Percentiles rank a stretch among this genome's conserved stretches.
phyloP scores from a whole-genome alignment of 92 coral and sea anemone species.

The Siderastrea radians region DNA sequence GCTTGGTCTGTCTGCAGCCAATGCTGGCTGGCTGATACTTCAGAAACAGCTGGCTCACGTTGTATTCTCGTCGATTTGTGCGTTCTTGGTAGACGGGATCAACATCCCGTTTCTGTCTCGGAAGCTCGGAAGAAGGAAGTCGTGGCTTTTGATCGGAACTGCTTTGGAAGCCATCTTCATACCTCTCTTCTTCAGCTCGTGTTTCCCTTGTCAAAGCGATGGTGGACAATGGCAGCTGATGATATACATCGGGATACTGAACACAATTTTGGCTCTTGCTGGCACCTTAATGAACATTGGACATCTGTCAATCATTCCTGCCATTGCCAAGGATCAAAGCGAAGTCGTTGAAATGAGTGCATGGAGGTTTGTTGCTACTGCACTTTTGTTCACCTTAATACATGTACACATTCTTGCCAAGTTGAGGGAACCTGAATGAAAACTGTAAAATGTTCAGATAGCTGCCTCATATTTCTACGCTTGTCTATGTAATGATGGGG shows the following conservation, averaged over 20 bases:
- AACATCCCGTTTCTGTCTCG: not conserved
- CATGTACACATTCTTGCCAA: too few species aligned
- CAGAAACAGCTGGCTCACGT: not conserved
- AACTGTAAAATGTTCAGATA: not conserved
- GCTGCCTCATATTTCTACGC: too few species aligned
- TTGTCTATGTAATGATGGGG: too few species aligned
- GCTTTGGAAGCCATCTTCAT: not conserved
- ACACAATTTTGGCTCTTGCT: not conserved
- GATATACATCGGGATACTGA: not conserved
- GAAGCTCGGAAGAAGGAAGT: not conserved
- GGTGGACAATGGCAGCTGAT: not conserved
- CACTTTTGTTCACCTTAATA: too few species aligned
- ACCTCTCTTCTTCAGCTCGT: not conserved
- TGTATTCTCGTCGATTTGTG: not conserved
- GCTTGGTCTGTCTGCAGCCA: slow-evolving; percentile 3
- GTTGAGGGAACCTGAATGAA: not conserved
- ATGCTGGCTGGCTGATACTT: slow-evolving; percentile 2
- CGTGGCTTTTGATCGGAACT: not conserved
- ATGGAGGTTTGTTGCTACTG: not conserved
- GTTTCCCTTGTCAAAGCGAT: not conserved
- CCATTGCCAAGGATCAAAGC: too few species aligned
- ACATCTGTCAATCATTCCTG: not conserved
- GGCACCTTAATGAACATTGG: not conserved
- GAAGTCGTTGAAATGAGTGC: not conserved
- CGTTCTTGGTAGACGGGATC: not conserved